Evolutionary conservation across 2,113 vertebrate species (phyloP).

Genomic region (Hippoglossus stenolepis): DNA sequence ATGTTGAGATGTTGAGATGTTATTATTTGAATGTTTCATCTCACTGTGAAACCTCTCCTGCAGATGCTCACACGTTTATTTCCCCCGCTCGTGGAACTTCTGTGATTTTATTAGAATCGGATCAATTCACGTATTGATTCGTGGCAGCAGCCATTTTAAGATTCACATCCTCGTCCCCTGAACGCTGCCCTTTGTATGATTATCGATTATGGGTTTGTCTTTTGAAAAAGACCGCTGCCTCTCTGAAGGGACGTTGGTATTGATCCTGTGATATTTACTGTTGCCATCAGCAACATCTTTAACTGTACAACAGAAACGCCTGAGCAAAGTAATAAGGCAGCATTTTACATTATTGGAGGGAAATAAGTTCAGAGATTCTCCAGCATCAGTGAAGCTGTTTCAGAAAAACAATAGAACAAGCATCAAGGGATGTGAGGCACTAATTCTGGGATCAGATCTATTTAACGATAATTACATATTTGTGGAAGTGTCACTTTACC

Average conservation of each 20-base stretch:
- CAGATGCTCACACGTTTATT: neutral
- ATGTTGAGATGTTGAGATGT: too few relatives aligned
- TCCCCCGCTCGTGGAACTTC: neutral
- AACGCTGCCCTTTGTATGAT: constrained; percentile 19
- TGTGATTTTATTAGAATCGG: neutral
- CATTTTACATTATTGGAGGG: neutral
- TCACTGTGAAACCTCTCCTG: too few relatives aligned
- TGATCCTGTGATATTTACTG: constrained; percentile 18
- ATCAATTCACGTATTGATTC: neutral
- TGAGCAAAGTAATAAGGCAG: neutral
- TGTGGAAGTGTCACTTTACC: too few relatives aligned
- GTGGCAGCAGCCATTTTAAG: neutral
- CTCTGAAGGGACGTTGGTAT: constrained; percentile 11
- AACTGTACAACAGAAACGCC: neutral
- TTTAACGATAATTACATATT: too few relatives aligned
- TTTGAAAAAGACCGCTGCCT: constrained; percentile 23
- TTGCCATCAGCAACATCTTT: constrained; percentile 2
- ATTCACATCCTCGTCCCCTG: neutral
- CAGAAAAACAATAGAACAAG: too few relatives aligned
- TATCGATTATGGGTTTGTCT: constrained; percentile 24
- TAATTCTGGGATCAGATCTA: too few relatives aligned
- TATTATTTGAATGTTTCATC: too few relatives aligned
- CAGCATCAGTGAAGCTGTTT: too few relatives aligned
- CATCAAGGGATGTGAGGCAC: too few relatives aligned
- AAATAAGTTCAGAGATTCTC: neutral